Conservation (phyloP, 2,113 vertebrate genomes). For the Cynoglossus semilaevis region DNA sequence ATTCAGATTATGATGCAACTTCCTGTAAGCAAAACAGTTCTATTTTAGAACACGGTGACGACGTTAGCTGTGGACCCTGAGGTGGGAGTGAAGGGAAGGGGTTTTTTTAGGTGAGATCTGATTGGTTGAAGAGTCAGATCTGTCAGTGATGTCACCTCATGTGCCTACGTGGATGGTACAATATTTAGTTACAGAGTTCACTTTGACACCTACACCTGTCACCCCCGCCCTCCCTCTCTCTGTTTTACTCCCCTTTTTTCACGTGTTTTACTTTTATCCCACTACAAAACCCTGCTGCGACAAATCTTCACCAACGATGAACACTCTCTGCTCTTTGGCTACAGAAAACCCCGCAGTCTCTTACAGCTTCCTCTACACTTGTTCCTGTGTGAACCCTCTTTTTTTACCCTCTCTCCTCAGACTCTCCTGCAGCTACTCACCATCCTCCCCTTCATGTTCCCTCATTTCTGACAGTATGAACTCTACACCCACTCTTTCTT, state of each 20-base stretch:
- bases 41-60: too few species aligned
- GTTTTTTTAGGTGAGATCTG: too few species aligned
- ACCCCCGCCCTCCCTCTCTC: not conserved
- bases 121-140: too few species aligned
- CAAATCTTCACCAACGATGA: not conserved
- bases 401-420: slow-evolving; percentile 1
- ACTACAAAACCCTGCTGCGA: not conserved
- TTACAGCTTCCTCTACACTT: slow-evolving; percentile 6
- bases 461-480: slow-evolving; percentile 22
- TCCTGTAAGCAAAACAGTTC: too few species aligned
- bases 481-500: slow-evolving; percentile 8
- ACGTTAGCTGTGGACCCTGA: too few species aligned
- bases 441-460: slow-evolving; percentile 2
- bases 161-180: too few species aligned
- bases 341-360: slow-evolving; percentile 16
- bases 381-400: slow-evolving; percentile 16
- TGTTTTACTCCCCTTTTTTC: slow-evolving; percentile 21
- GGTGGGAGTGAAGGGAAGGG: too few species aligned
- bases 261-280: too few species aligned
- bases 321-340: not conserved
- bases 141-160: too few species aligned
- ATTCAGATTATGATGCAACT: too few species aligned
- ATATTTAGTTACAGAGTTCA: too few species aligned
- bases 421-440: slow-evolving; percentile 3
- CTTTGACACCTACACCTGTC: too few species aligned